Conservation (phyloP, 2,888 invertebrate species). For the Eristalis pertinax region DNA sequence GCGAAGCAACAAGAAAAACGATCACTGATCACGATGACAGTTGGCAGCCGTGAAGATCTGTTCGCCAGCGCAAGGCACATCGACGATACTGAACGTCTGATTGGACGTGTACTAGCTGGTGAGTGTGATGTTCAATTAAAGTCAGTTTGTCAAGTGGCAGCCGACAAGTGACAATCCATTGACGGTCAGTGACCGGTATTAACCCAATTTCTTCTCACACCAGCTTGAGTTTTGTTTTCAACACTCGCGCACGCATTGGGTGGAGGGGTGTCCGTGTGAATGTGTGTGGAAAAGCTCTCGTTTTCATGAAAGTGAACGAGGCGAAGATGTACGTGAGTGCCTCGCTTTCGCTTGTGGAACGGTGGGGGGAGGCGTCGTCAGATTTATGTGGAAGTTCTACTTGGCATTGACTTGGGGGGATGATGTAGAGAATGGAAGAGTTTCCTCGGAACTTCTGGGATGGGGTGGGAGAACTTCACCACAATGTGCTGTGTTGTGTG, state of each 20-base stretch:
- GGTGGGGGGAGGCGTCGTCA: background rate
- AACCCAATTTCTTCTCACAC: constrained; percentile 75
- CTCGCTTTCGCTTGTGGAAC: background rate
- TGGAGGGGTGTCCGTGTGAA: constrained; percentile 15
- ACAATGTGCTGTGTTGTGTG: background rate
- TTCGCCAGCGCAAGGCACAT: constrained; percentile 79
- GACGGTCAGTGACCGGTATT: constrained; percentile 78
- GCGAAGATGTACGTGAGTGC: constrained; percentile 36
- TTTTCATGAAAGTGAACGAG: constrained; percentile 44
- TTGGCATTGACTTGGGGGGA: too few relatives aligned
- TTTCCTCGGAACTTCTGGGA: too few relatives aligned
- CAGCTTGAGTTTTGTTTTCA: constrained; percentile 39
- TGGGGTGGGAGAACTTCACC: too few relatives aligned
- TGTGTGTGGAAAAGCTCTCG: constrained; percentile 49
- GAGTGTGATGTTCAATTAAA: constrained; percentile 70
- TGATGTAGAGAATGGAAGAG: too few relatives aligned
- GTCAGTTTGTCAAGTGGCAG: constrained; percentile 9
- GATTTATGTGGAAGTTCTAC: background rate
- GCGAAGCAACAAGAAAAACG: background rate
- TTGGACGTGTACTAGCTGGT: constrained; percentile 81
- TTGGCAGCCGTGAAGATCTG: constrained; percentile 80
- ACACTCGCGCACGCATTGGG: background rate
- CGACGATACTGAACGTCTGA: constrained; percentile 80
- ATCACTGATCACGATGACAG: constrained; percentile 77
- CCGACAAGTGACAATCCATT: constrained; percentile 64